Conservation (phyloP, 2,888 invertebrate species). For the Erpobdella octoculata region DNA sequence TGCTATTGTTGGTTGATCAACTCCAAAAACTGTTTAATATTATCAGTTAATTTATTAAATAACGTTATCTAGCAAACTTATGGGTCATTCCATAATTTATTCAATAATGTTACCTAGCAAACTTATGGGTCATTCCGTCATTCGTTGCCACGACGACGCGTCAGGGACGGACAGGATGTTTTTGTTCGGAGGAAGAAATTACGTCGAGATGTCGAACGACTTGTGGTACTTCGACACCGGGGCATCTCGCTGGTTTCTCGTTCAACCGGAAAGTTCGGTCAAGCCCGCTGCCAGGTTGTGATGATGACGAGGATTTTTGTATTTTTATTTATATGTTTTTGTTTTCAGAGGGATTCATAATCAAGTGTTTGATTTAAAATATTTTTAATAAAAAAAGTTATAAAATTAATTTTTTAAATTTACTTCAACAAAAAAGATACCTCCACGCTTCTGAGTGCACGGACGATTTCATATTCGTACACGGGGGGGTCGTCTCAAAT, state of each 20-base stretch:
- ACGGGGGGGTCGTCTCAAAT: constrained; percentile 66
- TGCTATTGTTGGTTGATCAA: too few species aligned
- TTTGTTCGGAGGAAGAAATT: constrained; percentile 1
- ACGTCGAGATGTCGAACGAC: neutral
- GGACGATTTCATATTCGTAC: constrained; percentile 76
- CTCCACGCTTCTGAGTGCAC: constrained; percentile 85
- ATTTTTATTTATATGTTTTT: neutral
- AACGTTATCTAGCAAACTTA: neutral
- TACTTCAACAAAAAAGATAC: constrained; percentile 57
- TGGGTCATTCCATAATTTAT: neutral
- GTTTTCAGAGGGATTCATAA: neutral
- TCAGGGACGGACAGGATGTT: neutral
- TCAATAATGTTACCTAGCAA: too few species aligned
- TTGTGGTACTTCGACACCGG: neutral
- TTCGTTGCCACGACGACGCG: neutral
- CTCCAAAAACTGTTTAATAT: too few species aligned
- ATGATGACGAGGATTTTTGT: neutral
- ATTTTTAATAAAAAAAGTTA: neutral
- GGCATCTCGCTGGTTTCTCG: neutral
- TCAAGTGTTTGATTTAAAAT: neutral
- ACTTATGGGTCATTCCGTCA: neutral
- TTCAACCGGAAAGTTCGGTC: neutral
- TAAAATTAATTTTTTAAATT: neutral
- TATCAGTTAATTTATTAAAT: too few species aligned
- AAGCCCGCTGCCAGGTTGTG: constrained; percentile 5